Evolutionary conservation across 2,888 invertebrate genomes (phyloP).

Genomic region (Seladonia tumulorum): DNA sequence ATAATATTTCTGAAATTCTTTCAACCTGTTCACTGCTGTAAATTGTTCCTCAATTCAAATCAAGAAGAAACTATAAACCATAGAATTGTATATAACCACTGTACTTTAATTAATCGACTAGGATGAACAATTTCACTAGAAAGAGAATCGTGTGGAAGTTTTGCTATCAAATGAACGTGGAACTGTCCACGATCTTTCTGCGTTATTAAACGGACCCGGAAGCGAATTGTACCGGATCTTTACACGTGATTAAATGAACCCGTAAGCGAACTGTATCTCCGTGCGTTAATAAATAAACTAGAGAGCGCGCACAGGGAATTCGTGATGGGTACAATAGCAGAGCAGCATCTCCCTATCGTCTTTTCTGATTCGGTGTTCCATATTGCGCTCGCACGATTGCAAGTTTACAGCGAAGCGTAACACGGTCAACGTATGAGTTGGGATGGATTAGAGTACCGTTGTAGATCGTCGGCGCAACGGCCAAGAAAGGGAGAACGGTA

Average conservation of each 20-base stretch:
- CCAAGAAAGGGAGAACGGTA: background rate
- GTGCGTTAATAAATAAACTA: background rate
- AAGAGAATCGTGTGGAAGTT: too few relatives aligned
- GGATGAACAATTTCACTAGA: too few relatives aligned
- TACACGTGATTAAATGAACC: background rate
- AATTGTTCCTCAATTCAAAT: too few relatives aligned
- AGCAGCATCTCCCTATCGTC: background rate
- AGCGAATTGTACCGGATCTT: background rate
- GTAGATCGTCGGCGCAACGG: background rate
- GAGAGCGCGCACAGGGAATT: background rate
- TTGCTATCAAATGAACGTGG: too few relatives aligned
- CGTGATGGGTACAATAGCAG: background rate
- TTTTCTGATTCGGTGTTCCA: constrained; percentile 1
- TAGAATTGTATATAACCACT: too few relatives aligned
- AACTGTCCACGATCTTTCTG: too few relatives aligned
- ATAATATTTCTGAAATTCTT: too few relatives aligned
- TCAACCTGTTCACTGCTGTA: too few relatives aligned
- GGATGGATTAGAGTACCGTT: constrained; percentile 32
- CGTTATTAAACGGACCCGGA: too few relatives aligned
- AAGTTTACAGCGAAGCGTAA: constrained; percentile 29
- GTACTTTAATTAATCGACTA: too few relatives aligned
- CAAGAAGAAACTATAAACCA: too few relatives aligned
- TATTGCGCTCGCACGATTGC: constrained; percentile 15
- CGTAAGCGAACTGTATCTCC: background rate
- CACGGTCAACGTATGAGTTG: constrained; percentile 33